Evolutionary conservation across 2,113 vertebrate genomes (phyloP).

Genomic region (Triplophysa rosa): DNA sequence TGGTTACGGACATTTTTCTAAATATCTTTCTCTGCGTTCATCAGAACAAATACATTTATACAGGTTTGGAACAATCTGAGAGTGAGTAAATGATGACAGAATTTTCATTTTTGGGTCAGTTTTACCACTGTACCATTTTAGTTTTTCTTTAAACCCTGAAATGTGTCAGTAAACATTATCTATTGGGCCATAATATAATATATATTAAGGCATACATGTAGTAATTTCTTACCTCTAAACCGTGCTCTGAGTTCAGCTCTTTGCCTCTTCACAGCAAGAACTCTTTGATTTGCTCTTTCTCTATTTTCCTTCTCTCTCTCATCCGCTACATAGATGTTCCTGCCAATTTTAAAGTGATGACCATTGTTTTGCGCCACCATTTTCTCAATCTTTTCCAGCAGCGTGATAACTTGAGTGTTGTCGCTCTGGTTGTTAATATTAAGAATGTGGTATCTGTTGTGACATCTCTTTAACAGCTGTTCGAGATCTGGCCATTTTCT

Average conservation of each 20-base stretch:
- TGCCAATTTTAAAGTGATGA: background rate
- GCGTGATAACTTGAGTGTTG: constrained; percentile 16
- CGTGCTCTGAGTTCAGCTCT: background rate
- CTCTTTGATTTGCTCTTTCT: background rate
- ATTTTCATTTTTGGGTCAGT: too few species aligned
- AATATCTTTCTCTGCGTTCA: too few species aligned
- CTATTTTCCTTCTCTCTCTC: background rate
- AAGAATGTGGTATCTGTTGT: constrained; percentile 34
- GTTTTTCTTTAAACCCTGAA: too few species aligned
- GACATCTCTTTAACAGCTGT: constrained; percentile 24
- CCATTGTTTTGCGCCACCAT: constrained; percentile 21
- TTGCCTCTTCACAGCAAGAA: background rate
- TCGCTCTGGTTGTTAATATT: constrained; percentile 2
- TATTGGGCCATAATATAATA: too few species aligned
- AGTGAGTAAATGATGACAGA: too few species aligned
- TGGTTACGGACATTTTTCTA: too few species aligned
- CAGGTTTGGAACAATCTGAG: too few species aligned
- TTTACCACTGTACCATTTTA: too few species aligned
- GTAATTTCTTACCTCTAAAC: background rate
- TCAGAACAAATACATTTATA: too few species aligned
- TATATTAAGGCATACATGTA: background rate
- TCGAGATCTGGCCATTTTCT: constrained; percentile 30
- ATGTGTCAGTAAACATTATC: too few species aligned
- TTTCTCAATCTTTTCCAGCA: constrained; percentile 32
- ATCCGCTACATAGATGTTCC: background rate